These are phyloP conservation scores for Siderastrea siderea DNA, from an alignment of 92 coral and sea anemone species.

Conservation along the genomic window DNA sequence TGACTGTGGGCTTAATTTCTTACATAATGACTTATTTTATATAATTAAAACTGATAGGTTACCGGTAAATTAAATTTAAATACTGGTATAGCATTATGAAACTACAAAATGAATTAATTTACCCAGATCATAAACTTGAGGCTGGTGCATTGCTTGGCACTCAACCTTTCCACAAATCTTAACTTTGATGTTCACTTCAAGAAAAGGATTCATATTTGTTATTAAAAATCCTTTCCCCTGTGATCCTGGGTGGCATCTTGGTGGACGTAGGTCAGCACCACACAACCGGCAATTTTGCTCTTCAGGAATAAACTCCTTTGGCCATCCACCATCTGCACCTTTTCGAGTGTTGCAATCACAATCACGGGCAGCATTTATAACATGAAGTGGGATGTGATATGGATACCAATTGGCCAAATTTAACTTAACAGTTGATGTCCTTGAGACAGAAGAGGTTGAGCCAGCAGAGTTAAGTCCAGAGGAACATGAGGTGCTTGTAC, in stretches of 20 bases:
- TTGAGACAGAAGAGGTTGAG: conserved; percentile 4
- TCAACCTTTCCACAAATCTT: neutral
- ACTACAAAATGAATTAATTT: neutral
- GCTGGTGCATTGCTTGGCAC: conserved; percentile 11
- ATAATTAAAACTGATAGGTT: neutral
- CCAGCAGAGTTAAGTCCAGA: neutral
- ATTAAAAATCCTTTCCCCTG: neutral
- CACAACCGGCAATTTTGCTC: neutral
- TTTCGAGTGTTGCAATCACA: neutral
- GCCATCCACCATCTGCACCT: neutral
- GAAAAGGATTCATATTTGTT: neutral
- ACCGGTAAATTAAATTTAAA: no score
- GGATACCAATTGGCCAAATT: neutral
- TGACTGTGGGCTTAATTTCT: neutral
- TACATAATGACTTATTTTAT: neutral
- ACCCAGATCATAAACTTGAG: neutral
- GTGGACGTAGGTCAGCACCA: neutral
- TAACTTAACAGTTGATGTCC: neutral
- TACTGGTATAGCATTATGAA: neutral
- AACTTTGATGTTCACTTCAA: neutral
- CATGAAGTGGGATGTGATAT: neutral
- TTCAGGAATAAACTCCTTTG: neutral
- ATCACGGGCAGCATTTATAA: neutral
- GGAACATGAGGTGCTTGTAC: neutral
- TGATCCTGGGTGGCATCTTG: conserved; percentile 1